Conservation (phyloP, 2,113 vertebrate genomes). For the Synodontis membranacea region DNA sequence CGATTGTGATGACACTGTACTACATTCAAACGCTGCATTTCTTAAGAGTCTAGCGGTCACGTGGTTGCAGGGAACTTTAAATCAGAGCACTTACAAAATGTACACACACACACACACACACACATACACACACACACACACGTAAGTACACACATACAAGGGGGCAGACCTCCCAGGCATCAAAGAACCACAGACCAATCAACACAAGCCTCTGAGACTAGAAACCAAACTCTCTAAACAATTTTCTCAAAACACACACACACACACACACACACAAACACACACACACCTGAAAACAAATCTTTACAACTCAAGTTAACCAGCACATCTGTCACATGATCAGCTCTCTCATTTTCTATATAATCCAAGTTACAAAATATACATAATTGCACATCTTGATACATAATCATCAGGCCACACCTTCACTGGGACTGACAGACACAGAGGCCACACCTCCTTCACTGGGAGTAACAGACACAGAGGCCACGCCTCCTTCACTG, state of each 20-base stretch:
- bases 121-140: slow-evolving; percentile 39
- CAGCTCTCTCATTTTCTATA: background rate
- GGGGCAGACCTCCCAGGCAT: slow-evolving; percentile 41
- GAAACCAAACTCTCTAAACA: slow-evolving; percentile 34
- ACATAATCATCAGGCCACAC: background rate
- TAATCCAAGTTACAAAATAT: background rate
- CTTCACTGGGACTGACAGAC: background rate
- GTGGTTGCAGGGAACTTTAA: slow-evolving; percentile 40
- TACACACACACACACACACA: slow-evolving; percentile 26
- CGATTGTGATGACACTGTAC: slow-evolving; percentile 11
- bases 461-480: background rate
- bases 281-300: slow-evolving; percentile 3
- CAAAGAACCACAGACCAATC: slow-evolving; percentile 39
- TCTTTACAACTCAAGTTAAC: background rate
- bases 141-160: slow-evolving; percentile 13
- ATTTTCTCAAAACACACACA: slow-evolving; percentile 28
- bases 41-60: slow-evolving; percentile 22
- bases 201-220: slow-evolving; percentile 18
- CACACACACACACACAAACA: slow-evolving; percentile 7
- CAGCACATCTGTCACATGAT: background rate
- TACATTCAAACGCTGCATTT: slow-evolving; percentile 33
- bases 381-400: background rate
- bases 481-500: background rate
- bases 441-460: background rate
- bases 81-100: slow-evolving; percentile 29